Base-by-base conservation (phyloP, 2,888 invertebrate species). In the Mycalesis mineus region DNA sequence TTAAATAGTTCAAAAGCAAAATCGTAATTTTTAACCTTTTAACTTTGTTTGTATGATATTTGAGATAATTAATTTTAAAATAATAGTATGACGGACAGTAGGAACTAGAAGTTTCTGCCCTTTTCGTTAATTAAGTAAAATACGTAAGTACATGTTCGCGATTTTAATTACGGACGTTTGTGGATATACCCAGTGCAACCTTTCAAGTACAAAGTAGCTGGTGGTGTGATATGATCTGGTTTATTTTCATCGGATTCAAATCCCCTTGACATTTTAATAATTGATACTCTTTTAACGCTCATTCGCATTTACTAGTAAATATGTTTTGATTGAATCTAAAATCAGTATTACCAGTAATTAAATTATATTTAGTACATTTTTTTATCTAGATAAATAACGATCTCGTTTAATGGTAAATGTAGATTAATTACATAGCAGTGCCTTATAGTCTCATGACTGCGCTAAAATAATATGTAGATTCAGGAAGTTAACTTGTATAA, bases 191-290 rank as follows among this genome's bases (percentile, higher is more conserved):
- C 37, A 48, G 47, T 52, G 56, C 55, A 48, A 57, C 54, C 50
- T 51, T 57, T 57, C 9, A 51, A 54, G 22, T 42, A 52, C 52
- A 49, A 47, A 49, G 45, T 60, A 29, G 49, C 49, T 58, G 15
- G 31, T 15, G 13, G 42, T 29, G 5, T 47, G 57, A 50, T 53
- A 55, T 53, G 50, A 47, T 61, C 58, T 22, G 49, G 47, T 52
- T 61, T 57, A 29, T 55, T 57, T 54, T 57, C 59, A 54, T 62
- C 57, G 29, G 44, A 33, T 41, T 51, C 44, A 57, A 37, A 57
- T 59, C 50, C 53, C 62, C 62, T 62, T 62, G 62, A 60, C 62
- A 62, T 62, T 61, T 52, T 52, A 13, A 29, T 60, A 37, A 42
- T 55, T 40, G 51, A 31, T 39, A 47, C 49, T 47, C 31, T 54